Conservation (phyloP, 1,140 invertebrate species). For the Gyrodactylus salaris region DNA sequence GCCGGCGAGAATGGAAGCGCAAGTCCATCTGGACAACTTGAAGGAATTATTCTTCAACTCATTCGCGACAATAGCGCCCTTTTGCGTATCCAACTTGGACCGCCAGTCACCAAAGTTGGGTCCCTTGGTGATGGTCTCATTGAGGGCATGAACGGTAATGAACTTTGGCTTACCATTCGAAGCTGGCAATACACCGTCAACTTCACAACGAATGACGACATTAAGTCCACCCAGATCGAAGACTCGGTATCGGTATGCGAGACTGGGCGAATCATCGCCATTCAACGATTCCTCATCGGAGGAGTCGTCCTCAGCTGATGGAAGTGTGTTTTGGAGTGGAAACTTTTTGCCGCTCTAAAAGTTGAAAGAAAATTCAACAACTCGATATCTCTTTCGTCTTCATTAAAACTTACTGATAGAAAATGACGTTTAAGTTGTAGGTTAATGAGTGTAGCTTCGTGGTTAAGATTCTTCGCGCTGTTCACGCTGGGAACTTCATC, state of each 20-base stretch:
- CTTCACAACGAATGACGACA: background rate
- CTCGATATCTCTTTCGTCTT: background rate
- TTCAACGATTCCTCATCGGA: background rate
- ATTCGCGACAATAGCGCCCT: constrained; percentile 84
- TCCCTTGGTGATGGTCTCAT: background rate
- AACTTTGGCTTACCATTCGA: background rate
- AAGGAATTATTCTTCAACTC: constrained; percentile 92
- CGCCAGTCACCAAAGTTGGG: constrained; percentile 90
- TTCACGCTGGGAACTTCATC: constrained; percentile 61
- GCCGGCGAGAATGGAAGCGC: constrained; percentile 56
- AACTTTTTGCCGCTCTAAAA: background rate
- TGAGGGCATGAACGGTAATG: background rate
- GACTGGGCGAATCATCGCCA: background rate
- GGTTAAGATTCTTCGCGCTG: constrained; percentile 57
- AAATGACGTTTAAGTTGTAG: constrained; percentile 97
- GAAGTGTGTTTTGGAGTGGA: background rate
- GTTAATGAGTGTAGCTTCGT: constrained; percentile 95
- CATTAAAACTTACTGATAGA: constrained; percentile 19
- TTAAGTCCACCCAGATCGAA: background rate
- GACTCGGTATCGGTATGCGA: background rate
- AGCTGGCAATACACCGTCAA: background rate
- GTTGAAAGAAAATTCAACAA: background rate
- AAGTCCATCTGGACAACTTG: constrained; percentile 95
- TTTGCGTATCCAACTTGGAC: constrained; percentile 72
- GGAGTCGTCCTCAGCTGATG: background rate